Base-by-base conservation (phyloP, 2,113 vertebrate genomes). In the Athene cunicularia region DNA sequence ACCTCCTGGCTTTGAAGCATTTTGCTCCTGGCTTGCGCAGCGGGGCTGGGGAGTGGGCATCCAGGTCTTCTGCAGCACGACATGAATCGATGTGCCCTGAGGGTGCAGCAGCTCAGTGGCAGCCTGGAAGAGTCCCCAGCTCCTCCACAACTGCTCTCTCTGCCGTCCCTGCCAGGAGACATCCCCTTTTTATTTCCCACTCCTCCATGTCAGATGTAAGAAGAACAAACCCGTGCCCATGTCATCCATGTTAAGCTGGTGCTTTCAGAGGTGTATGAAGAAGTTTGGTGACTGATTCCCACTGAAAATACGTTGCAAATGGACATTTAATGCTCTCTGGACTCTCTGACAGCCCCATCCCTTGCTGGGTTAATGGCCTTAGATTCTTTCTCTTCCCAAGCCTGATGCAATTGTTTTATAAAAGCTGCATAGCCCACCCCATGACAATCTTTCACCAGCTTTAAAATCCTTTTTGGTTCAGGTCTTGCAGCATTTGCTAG, bases 391-490 rank as follows among this genome's bases (percentile, higher is more conserved):
- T 22, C 62, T 90, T 81, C 74, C 45, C 53, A 58, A 33, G 68
- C 88, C 27, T 27, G 45, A 91, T 45, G 81, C 67, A 87, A 82
- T 72, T 77, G 74, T 76, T 93, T 88, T 86, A 73, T 87, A 91
- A 90, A 90, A 90, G 93, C 66, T 76, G 58, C 77, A 27, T 35
- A 74, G 62, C 74, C 90, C 77, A 95, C 62, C 70, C 53, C 80
- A 70, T 80, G 73, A 64, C 86, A 79, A 66, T 91, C 91, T 96
- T 95, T 95, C 93, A 95, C n/a, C 58, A 33, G 74, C 73, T 88
- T 94, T 80, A 88, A 95, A 90, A 95, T 20, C 66, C 35, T 86
- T 94, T 95, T 91, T 50, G 39, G 76, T 85, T 94, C 93, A 93
- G 37, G 41, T 87, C 81, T 92, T 64, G 20, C 76, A 80, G 77